Conservation (phyloP, 1,140 invertebrate genomes). For the Papilio aristodemus region DNA sequence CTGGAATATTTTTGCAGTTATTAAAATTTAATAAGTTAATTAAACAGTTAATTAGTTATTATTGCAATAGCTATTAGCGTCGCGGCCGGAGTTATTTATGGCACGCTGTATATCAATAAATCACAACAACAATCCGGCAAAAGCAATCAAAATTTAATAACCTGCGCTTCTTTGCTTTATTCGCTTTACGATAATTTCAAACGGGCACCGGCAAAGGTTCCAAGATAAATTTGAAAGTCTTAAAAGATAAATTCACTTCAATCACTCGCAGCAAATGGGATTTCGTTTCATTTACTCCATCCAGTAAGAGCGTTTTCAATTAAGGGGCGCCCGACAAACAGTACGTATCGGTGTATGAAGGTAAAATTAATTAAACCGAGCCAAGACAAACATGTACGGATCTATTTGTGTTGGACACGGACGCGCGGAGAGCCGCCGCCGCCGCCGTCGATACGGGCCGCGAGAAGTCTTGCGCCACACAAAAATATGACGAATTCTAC, state of each 20-base stretch:
- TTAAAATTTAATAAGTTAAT: conserved; percentile 55
- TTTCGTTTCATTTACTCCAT: conserved; percentile 78
- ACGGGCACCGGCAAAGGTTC: conserved; percentile 57
- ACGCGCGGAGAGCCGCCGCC: conserved; percentile 50
- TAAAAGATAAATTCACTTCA: conserved; percentile 79
- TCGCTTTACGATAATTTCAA: conserved; percentile 57
- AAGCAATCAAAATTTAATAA: conserved; percentile 74
- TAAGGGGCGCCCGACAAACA: conserved; percentile 76
- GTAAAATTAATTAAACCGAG: conserved; percentile 79
- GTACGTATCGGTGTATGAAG: conserved; percentile 78
- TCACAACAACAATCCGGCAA: conserved; percentile 59
- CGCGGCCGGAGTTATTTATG: conserved; percentile 55
- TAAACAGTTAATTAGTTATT: conserved; percentile 70
- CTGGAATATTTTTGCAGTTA: conserved; percentile 39
- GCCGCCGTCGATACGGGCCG: conserved; percentile 43
- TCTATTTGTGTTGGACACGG: conserved; percentile 76
- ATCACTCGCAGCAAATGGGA: conserved; percentile 78
- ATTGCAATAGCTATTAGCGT: conserved; percentile 63
- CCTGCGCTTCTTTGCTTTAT: conserved; percentile 51
- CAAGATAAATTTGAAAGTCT: conserved; percentile 78
- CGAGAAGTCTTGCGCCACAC: conserved; percentile 17
- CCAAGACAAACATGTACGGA: conserved; percentile 78
- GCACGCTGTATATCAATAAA: conserved; percentile 63
- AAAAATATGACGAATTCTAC: conserved; percentile 7
- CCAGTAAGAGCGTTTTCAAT: conserved; percentile 78